Conservation (phyloP, 2,113 vertebrate species). For the Falcunculus frontatus region DNA sequence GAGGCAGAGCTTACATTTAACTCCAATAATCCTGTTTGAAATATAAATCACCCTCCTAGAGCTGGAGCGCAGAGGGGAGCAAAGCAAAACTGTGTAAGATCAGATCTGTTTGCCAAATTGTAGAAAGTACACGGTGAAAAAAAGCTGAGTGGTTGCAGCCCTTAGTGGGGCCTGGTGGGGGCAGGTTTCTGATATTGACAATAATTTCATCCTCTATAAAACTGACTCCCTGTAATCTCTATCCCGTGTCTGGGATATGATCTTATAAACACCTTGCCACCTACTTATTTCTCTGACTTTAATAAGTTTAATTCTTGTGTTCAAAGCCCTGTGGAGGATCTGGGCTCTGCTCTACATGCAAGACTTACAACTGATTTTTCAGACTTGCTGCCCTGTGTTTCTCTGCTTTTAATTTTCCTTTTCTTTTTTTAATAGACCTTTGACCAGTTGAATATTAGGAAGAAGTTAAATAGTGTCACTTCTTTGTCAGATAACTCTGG, state of each 20-base stretch:
- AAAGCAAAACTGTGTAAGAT: not conserved
- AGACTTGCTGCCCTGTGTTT: not conserved
- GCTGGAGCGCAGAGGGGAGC: not conserved
- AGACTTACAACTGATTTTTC: not conserved
- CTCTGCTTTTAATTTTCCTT: not conserved
- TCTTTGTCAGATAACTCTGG: not conserved
- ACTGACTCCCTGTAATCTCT: not conserved
- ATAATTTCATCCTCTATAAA: not conserved
- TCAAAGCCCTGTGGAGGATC: not conserved
- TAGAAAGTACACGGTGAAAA: fast-evolving
- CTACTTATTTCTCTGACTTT: not conserved
- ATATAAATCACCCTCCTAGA: fast-evolving
- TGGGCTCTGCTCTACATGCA: not conserved
- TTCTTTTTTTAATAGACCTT: not conserved
- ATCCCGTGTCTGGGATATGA: not conserved
- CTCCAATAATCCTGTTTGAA: not conserved
- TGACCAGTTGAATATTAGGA: not conserved
- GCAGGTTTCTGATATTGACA: not conserved
- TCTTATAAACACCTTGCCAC: not conserved
- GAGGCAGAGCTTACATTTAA: not conserved
- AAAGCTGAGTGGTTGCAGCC: not conserved
- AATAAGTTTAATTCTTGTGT: not conserved
- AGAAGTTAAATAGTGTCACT: not conserved
- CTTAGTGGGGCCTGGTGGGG: not conserved
- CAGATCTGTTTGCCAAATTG: not conserved